phyloP scores from a whole-genome alignment of 2,113 vertebrate species.

The Lutjanus erythropterus region DNA sequence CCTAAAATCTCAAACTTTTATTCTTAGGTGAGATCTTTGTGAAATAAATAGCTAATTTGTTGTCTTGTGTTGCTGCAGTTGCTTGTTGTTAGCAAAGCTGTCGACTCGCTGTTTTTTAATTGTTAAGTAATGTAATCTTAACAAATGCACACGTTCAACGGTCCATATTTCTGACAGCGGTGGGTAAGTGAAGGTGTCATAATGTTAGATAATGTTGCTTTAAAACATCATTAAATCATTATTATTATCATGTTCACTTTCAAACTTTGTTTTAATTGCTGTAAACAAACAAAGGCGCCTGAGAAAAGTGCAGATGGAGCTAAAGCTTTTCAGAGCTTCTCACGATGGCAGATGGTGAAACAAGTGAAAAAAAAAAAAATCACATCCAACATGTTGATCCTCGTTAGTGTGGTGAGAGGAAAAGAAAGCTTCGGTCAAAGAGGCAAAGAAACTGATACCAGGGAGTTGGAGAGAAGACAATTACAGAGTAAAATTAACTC shows the following conservation, averaged over 20 bases:
- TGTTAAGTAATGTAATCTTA: too few species aligned
- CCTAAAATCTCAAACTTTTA: too few species aligned
- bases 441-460: constrained; percentile 30
- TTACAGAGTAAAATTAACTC: neutral
- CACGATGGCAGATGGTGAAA: constrained; percentile 69
- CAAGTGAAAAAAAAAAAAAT: constrained; percentile 45
- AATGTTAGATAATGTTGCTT: too few species aligned
- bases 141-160: too few species aligned
- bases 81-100: too few species aligned
- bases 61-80: too few species aligned
- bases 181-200: too few species aligned
- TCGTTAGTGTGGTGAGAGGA: neutral
- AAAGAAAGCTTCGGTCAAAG: constrained; percentile 23
- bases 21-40: too few species aligned
- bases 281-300: constrained; percentile 60
- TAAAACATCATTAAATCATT: neutral
- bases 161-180: too few species aligned
- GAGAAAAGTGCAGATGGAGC: constrained; percentile 66
- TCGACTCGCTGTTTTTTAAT: too few species aligned
- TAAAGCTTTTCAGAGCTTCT: constrained; percentile 58
- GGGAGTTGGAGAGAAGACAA: neutral
- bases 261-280: constrained; percentile 43
- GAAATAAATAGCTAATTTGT: too few species aligned
- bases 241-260: constrained; percentile 3
- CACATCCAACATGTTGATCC: constrained; percentile 59